Conservation (phyloP, 2,888 invertebrate genomes). For the Tipula unca region DNA sequence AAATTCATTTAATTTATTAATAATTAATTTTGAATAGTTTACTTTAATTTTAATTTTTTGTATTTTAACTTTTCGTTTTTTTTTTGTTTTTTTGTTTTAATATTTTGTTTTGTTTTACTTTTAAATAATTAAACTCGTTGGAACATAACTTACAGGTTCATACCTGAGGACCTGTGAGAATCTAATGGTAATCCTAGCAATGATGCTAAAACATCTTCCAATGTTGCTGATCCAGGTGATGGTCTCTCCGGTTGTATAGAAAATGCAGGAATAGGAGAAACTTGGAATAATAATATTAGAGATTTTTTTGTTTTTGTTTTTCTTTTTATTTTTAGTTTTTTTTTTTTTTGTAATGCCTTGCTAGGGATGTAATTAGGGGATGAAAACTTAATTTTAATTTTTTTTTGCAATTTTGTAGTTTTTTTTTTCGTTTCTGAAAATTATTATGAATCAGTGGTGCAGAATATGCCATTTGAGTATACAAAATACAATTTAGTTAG, state of each 20-base stretch:
- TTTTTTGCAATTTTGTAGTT: neutral
- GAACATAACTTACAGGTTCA: conserved; percentile 68
- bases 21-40: conserved; percentile 15
- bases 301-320: neutral
- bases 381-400: neutral
- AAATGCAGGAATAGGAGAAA: conserved; percentile 18
- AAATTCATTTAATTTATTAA: neutral
- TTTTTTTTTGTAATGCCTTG: neutral
- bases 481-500: neutral
- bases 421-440: neutral
- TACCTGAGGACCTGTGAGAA: conserved; percentile 64
- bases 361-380: neutral
- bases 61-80: neutral
- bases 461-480: neutral
- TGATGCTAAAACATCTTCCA: conserved; percentile 90
- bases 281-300: conserved; percentile 9
- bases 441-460: neutral
- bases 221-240: conserved; percentile 61
- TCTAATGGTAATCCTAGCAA: conserved; percentile 75
- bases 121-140: conserved; percentile 30
- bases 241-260: conserved; percentile 17
- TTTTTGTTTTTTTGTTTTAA: conserved; percentile 23
- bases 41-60: conserved; percentile 15
- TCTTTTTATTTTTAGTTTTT: neutral
- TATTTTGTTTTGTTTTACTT: conserved; percentile 24